These are phyloP conservation scores for Zonotrichia leucophrys DNA, from an alignment of 2,113 vertebrate genomes.

Conservation along the genomic window DNA sequence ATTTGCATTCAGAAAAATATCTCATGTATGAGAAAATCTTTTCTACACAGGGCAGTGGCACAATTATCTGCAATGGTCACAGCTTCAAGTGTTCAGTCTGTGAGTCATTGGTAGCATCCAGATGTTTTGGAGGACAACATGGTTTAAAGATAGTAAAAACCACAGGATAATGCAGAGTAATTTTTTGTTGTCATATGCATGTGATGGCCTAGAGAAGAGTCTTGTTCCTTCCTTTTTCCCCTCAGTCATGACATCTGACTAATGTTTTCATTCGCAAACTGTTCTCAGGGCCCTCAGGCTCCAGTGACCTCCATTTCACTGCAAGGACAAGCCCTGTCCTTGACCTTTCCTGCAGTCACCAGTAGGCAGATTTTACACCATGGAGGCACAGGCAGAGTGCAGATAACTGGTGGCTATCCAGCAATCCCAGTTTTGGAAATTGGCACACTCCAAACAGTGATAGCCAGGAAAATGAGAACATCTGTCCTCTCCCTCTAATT, in stretches of 20 bases:
- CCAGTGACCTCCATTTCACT: background rate
- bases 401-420: background rate
- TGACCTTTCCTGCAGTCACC: background rate
- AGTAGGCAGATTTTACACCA: background rate
- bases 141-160: background rate
- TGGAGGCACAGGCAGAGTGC: rapidly evolving
- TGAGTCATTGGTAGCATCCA: background rate
- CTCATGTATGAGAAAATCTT: background rate
- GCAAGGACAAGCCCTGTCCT: background rate
- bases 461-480: background rate
- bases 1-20: background rate
- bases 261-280: background rate
- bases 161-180: background rate
- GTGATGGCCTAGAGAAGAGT: background rate
- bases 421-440: background rate
- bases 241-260: background rate
- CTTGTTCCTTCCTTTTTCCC: background rate
- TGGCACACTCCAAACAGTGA: background rate
- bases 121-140: background rate
- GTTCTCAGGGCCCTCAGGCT: background rate
- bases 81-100: background rate
- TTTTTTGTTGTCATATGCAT: background rate
- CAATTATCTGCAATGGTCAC: background rate
- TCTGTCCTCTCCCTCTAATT: background rate
- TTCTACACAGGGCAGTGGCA: background rate